Conservation (phyloP, 1,140 invertebrate genomes). For the Drosophila lini region DNA sequence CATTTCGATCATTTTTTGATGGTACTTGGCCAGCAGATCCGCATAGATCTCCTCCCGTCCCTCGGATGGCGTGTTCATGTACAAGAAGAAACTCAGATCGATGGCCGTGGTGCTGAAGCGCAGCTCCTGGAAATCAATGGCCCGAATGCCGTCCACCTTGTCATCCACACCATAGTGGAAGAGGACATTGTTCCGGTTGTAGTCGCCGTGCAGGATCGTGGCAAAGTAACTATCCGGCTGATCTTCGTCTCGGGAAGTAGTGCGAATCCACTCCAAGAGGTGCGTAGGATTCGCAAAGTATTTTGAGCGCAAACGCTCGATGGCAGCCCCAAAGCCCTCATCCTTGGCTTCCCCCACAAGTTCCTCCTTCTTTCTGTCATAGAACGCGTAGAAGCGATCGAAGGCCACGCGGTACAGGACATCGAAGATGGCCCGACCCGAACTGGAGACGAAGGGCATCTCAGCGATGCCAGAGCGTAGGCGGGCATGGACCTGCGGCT, state of each 20-base stretch:
- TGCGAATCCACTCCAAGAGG: conserved; percentile 67
- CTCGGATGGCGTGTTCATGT: conserved; percentile 65
- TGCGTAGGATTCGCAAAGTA: conserved; percentile 54
- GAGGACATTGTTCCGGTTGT: conserved; percentile 81
- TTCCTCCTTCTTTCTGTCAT: conserved; percentile 38
- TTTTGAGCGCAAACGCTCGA: conserved; percentile 55
- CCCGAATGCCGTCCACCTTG: conserved; percentile 56
- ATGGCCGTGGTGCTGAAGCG: conserved; percentile 70
- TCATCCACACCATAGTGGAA: conserved; percentile 55
- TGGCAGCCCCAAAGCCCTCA: conserved; percentile 23
- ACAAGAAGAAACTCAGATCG: conserved; percentile 78
- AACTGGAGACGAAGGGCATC: conserved; percentile 52
- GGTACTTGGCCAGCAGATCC: conserved; percentile 39
- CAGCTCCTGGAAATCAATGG: conserved; percentile 83
- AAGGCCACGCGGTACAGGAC: conserved; percentile 65
- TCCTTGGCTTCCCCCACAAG: conserved; percentile 11
- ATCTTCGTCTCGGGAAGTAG: conserved; percentile 12
- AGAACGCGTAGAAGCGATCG: conserved; percentile 72
- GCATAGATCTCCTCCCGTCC: conserved; percentile 37
- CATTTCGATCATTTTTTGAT: conserved; percentile 55
- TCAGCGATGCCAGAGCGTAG: conserved; percentile 47
- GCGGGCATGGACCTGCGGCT: conserved; percentile 55
- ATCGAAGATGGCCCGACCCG: conserved; percentile 35
- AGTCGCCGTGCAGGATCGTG: conserved; percentile 79
- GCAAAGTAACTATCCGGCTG: conserved; percentile 61